Percentiles rank a stretch among this genome's conserved stretches.
Conservation (phyloP, 2,113 vertebrate genomes). For the Echinops telfairi region DNA sequence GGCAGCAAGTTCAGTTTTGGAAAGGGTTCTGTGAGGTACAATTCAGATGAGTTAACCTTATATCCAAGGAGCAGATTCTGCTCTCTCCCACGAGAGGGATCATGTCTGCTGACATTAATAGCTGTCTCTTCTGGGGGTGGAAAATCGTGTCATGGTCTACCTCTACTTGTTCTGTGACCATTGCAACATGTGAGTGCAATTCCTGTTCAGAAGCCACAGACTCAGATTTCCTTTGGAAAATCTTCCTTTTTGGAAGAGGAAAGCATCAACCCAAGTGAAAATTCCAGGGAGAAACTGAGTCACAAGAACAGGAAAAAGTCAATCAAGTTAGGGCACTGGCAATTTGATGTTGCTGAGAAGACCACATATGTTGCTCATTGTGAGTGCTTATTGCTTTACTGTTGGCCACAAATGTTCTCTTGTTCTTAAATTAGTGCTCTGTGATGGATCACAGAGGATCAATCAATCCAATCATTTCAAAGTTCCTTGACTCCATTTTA, state of each 20-base stretch:
- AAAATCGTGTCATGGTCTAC: background rate
- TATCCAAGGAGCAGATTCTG: background rate
- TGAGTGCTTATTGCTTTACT: background rate
- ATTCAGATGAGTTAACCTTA: background rate
- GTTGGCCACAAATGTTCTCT: background rate
- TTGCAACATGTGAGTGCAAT: background rate
- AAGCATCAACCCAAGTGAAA: background rate
- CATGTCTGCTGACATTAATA: background rate
- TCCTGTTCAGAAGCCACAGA: background rate
- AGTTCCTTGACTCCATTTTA: conserved; percentile 40
- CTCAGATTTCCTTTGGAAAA: background rate
- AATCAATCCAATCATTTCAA: conserved; percentile 47
- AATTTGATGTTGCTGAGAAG: background rate
- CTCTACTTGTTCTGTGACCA: background rate
- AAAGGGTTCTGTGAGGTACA: background rate
- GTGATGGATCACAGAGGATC: conserved; percentile 38
- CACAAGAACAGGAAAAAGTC: background rate
- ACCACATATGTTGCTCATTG: background rate
- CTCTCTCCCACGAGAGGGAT: background rate
- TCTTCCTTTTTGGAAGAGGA: background rate
- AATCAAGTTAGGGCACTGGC: background rate
- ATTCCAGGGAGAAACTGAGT: background rate
- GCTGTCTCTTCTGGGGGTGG: background rate
- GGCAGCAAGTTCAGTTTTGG: too few species aligned
- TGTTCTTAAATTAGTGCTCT: conserved; percentile 16